Evolutionary conservation across 2,888 invertebrate genomes (phyloP), one percentile per base, ranked within the genome.

Genomic region (Gymnocheta viridis): DNA sequence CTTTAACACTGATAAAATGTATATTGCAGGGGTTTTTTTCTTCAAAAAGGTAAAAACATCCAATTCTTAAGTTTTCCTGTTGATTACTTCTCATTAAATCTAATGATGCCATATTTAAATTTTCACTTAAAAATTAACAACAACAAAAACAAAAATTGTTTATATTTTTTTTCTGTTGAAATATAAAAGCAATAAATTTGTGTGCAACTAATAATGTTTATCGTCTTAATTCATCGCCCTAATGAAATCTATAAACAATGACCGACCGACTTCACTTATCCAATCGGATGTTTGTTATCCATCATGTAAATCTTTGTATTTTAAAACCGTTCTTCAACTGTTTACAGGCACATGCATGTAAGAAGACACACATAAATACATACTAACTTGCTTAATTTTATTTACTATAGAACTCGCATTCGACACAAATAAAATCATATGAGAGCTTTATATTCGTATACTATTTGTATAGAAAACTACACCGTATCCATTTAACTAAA

Each of bases 241-340:
- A 80, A 66, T 80, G 49, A 58, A 80, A 73, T 70, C 32, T 64
- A 66, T 54, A 72, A 58, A 38, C 49, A 69, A 74, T 62, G 62
- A 22, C 41, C 58, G 38, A 58, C 49, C 60, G 27, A 62, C 62
- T 62, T 49, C 24, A 44, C 66, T 74, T 66, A 58, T 17, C 64
- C 64, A 80, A 74, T 67, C 81, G 74, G 74, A 82, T 81, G 62
- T 62, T 60, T 54, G 24, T 62, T 82, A 82, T 76, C 81, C 62
- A 38, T 54, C 69, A 82, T 82, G 73, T 70, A 76, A 76, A 82
- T 82, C 81, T 74, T 62, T 44, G 35, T 24, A 38, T 56, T 82
- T 76, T 35, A 62, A 69, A 74, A 69, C 62, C 35, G 54, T 76
- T 82, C 62, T 35, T 76, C 54, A 58, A 66, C 73, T 47, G 44